Percentiles rank a stretch among this genome's conserved stretches.
Evolutionary conservation across 2,797 vertebrate species (phyloP).

Genomic region (Spinus pinus): DNA sequence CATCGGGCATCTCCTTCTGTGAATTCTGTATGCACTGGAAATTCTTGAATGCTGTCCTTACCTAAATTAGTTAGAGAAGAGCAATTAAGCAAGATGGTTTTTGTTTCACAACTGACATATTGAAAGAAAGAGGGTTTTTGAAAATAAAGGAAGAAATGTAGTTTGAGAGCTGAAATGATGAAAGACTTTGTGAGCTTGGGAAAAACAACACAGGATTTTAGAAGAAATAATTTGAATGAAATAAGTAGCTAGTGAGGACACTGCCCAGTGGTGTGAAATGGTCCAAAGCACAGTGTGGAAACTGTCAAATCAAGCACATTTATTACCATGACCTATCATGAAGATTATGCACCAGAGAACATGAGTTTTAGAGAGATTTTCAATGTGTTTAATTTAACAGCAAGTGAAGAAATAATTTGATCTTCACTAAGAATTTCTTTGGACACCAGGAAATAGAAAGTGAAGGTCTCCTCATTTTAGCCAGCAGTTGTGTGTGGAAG

Average conservation of each 20-base stretch:
- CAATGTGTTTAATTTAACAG: not conserved
- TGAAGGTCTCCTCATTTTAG: not conserved
- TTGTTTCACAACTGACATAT: not conserved
- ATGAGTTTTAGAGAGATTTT: not conserved
- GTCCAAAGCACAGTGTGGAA: not conserved
- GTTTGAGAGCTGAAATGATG: not conserved
- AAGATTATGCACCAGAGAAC: not conserved
- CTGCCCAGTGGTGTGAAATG: not conserved
- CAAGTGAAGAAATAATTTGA: not conserved
- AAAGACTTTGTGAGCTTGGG: not conserved
- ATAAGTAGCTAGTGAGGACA: not conserved
- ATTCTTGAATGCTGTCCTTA: not conserved
- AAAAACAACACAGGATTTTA: not conserved
- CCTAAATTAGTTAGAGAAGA: not conserved
- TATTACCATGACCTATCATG: not conserved
- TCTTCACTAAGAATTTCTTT: not conserved
- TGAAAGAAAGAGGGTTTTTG: not conserved
- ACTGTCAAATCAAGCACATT: not conserved
- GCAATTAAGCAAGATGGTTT: not conserved
- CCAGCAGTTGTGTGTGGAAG: not conserved
- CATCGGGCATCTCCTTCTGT: not conserved
- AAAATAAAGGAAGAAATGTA: not conserved
- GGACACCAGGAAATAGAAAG: not conserved
- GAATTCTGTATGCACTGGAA: not conserved
- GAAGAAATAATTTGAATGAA: not conserved